These are phyloP conservation scores for Drosophila pandora DNA, from an alignment of 1,140 invertebrate species.

Conservation along the genomic window DNA sequence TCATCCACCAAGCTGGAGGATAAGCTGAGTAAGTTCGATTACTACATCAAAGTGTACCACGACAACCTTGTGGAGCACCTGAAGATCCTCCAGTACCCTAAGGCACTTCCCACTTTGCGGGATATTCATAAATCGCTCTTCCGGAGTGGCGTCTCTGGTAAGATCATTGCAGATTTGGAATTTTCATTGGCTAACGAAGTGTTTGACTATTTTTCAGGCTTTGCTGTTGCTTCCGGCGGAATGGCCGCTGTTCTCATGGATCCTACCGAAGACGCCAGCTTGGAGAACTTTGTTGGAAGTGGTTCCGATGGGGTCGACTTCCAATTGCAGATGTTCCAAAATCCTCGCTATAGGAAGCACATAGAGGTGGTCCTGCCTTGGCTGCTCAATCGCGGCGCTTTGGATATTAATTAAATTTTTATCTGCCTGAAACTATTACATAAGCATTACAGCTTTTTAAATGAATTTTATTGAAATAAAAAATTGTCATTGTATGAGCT, in stretches of 20 bases:
- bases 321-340: conserved; percentile 59
- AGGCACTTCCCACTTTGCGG: conserved; percentile 49
- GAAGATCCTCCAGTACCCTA: conserved; percentile 61
- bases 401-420: conserved; percentile 22
- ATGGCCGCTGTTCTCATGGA: conserved; percentile 72
- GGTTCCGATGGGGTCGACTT: conserved; percentile 50
- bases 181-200: neutral
- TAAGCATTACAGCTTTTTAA: no score
- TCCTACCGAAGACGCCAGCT: conserved; percentile 57
- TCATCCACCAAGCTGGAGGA: conserved; percentile 72
- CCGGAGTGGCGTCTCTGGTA: conserved; percentile 61
- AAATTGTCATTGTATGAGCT: no score
- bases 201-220: conserved; percentile 33
- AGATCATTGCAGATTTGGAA: neutral
- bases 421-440: no score
- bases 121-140: conserved; percentile 62
- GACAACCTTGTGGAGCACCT: conserved; percentile 60
- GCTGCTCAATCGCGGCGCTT: conserved; percentile 65
- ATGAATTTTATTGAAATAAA: no score
- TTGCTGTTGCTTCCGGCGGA: conserved; percentile 47
- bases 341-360: conserved; percentile 65
- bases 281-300: conserved; percentile 62
- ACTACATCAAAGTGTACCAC: conserved; percentile 74
- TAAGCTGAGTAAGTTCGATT: conserved; percentile 72
- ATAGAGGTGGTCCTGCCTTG: conserved; percentile 64